Evolutionary conservation across 2,888 invertebrate species (phyloP), one percentile per base, ranked within the genome.

Genomic region (Tromatobia lineatoria): DNA sequence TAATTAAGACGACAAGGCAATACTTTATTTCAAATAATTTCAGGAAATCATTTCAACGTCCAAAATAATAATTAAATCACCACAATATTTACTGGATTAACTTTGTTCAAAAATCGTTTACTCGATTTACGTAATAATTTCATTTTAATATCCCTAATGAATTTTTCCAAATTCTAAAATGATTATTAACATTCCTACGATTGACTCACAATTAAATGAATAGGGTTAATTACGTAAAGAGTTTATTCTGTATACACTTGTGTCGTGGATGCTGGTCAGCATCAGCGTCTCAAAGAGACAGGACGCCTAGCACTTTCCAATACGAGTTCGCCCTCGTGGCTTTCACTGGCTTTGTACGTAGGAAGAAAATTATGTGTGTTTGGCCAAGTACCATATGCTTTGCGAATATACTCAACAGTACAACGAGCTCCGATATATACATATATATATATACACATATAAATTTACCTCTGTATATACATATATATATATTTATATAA

Each of bases 321-420:
- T 75, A 70, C 70, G 70, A 70, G 79, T 67, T 79, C 83, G 74
- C 83, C 75, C 83, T 75, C 75, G 75, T 54, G 70, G 83, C 83
- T 83, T 83, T 83, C 83, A 83, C 83, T 79, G 64, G 54, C 20
- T 71, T 45, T 45, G 25, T 71, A 83, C 83, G 83, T 83, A 79
- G 83, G 83, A 70, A 79, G 79, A 83, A 83, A 79, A 83, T 79
- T 18, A 75, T 25, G 64, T 73, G 75, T 71, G 15, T 59, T 82
- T 77, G 50, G 38, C 13, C 45, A 57, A 25, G 54, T 18, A 20
- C 54, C 18, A 18, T 52, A 20, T 11, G 42, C 59, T 45, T 57
- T 29, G 59, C 23, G 45, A 47, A 45, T 73, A 25, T 45, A 57
- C 23, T 8, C 45, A 57, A 57, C 18, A 57, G 8, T 29, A 38